These are phyloP conservation scores for Hartigia nigra DNA, from an alignment of 2,888 invertebrate species.

Conservation along the genomic window DNA sequence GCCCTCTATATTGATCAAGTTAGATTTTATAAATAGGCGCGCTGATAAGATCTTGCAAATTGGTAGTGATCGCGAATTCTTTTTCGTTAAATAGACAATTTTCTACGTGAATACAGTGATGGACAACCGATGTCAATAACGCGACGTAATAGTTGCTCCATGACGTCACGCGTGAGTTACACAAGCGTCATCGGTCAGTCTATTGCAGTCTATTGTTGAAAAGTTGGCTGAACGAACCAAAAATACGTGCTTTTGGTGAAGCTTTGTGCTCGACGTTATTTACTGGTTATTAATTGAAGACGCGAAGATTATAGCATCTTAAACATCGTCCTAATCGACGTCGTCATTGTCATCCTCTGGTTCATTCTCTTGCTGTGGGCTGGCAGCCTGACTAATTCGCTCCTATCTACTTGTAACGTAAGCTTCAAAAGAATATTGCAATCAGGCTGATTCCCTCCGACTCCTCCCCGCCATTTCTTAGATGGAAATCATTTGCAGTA, in stretches of 20 bases:
- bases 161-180: constrained; percentile 59
- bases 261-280: not conserved
- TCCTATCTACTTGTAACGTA: not conserved
- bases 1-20: constrained; percentile 51
- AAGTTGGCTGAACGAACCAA: constrained; percentile 38
- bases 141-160: constrained; percentile 35
- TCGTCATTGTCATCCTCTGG: not conserved
- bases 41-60: constrained; percentile 45
- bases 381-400: not conserved
- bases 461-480: not conserved
- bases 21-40: constrained; percentile 47
- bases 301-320: not conserved
- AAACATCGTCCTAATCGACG: not conserved
- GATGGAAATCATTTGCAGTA: not conserved
- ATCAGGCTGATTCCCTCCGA: not conserved
- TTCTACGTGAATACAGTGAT: constrained; percentile 7
- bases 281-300: not conserved
- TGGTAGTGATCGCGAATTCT: constrained; percentile 32
- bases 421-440: not conserved
- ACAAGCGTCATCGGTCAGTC: constrained; percentile 59
- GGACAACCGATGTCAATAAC: constrained; percentile 15
- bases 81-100: constrained; percentile 19
- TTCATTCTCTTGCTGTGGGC: not conserved
- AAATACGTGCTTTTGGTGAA: not conserved
- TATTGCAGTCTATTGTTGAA: constrained; percentile 41